Evolutionary conservation across 2,888 invertebrate genomes (phyloP).

Genomic region (Ctena decussata): DNA sequence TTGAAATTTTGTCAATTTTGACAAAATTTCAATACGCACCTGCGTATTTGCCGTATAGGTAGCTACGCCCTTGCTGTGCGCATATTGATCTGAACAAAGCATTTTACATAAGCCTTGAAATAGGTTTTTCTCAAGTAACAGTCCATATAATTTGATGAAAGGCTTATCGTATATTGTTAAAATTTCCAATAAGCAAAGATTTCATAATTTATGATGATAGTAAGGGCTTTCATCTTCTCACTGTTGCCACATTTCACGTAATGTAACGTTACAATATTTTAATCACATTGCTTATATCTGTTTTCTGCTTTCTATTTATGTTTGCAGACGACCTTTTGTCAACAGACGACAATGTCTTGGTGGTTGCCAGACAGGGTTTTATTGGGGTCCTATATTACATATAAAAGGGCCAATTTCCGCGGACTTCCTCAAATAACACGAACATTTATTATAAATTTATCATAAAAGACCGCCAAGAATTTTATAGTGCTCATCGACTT

Average conservation of each 20-base stretch:
- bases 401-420: slow-evolving; percentile 37
- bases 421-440: slow-evolving; percentile 15
- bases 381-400: slow-evolving; percentile 33
- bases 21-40: too few relatives aligned
- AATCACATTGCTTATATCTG: slow-evolving; percentile 44
- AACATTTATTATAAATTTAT: slow-evolving; percentile 48
- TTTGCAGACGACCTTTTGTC: slow-evolving; percentile 36
- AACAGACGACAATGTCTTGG: slow-evolving; percentile 42
- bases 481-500: slow-evolving; percentile 54
- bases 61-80: too few relatives aligned
- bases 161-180: background rate
- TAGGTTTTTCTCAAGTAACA: too few relatives aligned
- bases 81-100: too few relatives aligned
- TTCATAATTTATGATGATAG: slow-evolving; percentile 4
- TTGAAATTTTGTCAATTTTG: too few relatives aligned
- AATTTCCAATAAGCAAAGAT: background rate
- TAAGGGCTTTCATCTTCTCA: slow-evolving; percentile 35
- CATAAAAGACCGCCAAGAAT: slow-evolving; percentile 51
- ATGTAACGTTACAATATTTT: slow-evolving; percentile 62
- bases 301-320: slow-evolving; percentile 33
- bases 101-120: too few relatives aligned
- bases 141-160: too few relatives aligned
- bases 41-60: too few relatives aligned
- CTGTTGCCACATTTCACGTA: slow-evolving; percentile 57
- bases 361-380: slow-evolving; percentile 37